Percentiles rank a stretch among this genome's conserved stretches.
These are phyloP conservation scores for Plestiodon gilberti DNA, from an alignment of 2,113 vertebrate genomes.

Conservation along the genomic window DNA sequence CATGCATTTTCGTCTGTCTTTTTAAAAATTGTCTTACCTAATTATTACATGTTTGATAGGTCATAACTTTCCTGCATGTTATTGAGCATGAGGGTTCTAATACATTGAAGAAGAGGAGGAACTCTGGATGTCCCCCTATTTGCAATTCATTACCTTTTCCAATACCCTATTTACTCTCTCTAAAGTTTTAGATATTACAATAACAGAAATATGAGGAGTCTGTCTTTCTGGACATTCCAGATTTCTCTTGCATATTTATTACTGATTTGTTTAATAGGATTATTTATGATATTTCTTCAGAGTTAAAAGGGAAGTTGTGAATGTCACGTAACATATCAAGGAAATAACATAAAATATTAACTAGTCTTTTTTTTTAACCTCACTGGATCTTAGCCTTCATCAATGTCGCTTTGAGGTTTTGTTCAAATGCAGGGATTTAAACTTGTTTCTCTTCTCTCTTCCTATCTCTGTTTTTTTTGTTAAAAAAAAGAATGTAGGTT, in stretches of 20 bases:
- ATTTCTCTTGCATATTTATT: constrained; percentile 55
- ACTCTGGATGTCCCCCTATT: not conserved
- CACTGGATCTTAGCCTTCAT: not conserved
- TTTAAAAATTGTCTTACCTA: constrained; percentile 6
- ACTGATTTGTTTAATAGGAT: constrained; percentile 42
- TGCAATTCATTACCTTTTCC: constrained; percentile 14
- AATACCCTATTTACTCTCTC: constrained; percentile 28
- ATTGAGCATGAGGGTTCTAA: not conserved
- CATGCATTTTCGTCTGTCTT: not conserved
- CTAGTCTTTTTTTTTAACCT: not conserved
- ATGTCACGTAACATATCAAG: constrained; percentile 23
- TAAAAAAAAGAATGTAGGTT: not conserved
- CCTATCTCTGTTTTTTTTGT: not conserved
- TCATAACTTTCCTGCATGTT: constrained; percentile 5
- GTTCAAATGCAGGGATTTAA: constrained; percentile 9
- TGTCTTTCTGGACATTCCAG: constrained; percentile 44
- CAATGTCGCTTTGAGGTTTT: not conserved
- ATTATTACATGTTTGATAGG: not conserved
- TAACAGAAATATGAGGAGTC: constrained; percentile 45
- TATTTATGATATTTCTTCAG: constrained; percentile 52
- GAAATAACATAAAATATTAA: constrained; percentile 30
- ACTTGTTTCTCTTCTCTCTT: not conserved
- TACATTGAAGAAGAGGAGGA: not conserved
- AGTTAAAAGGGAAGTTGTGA: constrained; percentile 51
- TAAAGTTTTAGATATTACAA: constrained; percentile 33